phyloP scores from a whole-genome alignment of 2,888 invertebrate genomes.

The Elegia similella region DNA sequence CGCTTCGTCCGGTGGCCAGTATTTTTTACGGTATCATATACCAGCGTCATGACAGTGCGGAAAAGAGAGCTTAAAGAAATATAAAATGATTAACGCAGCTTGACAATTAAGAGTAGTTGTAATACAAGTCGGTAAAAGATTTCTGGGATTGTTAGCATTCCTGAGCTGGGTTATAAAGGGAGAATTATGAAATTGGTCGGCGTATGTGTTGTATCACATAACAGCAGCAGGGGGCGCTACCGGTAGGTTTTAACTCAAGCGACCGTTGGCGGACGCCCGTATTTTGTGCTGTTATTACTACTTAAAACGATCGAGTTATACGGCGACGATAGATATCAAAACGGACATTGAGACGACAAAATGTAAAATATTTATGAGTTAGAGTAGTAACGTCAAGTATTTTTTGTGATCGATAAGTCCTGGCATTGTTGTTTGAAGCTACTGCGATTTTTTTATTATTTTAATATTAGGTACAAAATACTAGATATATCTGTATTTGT shows the following conservation, averaged over 20 bases:
- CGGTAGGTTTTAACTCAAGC: conserved; percentile 55
- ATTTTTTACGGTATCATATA: conserved; percentile 47
- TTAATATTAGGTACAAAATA: too few relatives aligned
- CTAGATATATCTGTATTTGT: too few relatives aligned
- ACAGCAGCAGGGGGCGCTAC: conserved; percentile 74
- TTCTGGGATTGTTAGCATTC: conserved; percentile 38
- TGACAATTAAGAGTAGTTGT: conserved; percentile 28
- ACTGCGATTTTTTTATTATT: too few relatives aligned
- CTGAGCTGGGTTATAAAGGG: conserved; percentile 36
- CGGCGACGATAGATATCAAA: conserved; percentile 65
- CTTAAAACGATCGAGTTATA: conserved; percentile 66
- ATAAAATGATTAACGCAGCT: conserved; percentile 18
- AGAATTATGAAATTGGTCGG: conserved; percentile 54
- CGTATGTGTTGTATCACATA: conserved; percentile 68
- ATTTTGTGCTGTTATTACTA: conserved; percentile 63
- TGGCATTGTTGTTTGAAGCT: background rate
- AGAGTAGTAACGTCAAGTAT: conserved; percentile 34
- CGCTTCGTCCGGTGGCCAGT: conserved; percentile 69
- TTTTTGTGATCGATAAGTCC: background rate
- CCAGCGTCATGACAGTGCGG: conserved; percentile 39
- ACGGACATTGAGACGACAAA: conserved; percentile 52
- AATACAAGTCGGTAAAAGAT: conserved; percentile 35
- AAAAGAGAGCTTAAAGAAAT: conserved; percentile 29
- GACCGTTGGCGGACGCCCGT: conserved; percentile 41
- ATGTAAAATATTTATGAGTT: conserved; percentile 50